Percentiles rank a stretch among this genome's conserved stretches.
phyloP scores from a whole-genome alignment of 2,797 vertebrate genomes.

The Vipera ursinii region DNA sequence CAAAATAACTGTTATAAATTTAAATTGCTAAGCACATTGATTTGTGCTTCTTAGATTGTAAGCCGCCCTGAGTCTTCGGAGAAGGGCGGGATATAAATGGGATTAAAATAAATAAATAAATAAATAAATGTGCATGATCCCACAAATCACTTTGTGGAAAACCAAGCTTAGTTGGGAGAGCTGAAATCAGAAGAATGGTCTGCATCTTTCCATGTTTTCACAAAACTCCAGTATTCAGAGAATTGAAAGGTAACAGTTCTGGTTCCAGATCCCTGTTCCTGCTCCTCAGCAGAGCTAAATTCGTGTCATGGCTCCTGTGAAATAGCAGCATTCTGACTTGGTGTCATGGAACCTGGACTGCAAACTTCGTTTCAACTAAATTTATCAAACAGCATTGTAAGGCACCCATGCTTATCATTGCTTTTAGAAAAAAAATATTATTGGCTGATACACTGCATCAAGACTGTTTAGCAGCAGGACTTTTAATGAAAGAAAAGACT shows the following conservation, averaged over 20 bases:
- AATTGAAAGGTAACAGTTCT: background rate
- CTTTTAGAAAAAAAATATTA: background rate
- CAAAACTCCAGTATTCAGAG: background rate
- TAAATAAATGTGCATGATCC: background rate
- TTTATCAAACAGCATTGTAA: constrained; percentile 5
- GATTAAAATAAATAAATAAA: background rate
- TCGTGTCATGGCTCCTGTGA: rapidly evolving
- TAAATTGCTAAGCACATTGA: background rate
- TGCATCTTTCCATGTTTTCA: rapidly evolving
- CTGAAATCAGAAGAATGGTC: rapidly evolving
- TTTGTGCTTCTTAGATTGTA: too few species aligned
- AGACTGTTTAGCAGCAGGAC: constrained; percentile 34
- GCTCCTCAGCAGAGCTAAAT: background rate
- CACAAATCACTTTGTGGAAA: background rate
- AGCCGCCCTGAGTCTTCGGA: too few species aligned
- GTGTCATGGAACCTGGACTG: background rate
- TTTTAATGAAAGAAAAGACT: background rate
- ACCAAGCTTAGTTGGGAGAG: background rate
- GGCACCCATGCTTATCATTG: background rate
- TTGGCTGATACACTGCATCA: background rate
- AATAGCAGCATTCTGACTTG: rapidly evolving
- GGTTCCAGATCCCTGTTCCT: background rate
- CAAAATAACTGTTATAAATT: background rate
- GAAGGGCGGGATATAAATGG: too few species aligned
- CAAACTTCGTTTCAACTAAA: background rate